These are phyloP conservation scores for Numida meleagris DNA, from an alignment of 2,113 vertebrate genomes.

Conservation along the genomic window DNA sequence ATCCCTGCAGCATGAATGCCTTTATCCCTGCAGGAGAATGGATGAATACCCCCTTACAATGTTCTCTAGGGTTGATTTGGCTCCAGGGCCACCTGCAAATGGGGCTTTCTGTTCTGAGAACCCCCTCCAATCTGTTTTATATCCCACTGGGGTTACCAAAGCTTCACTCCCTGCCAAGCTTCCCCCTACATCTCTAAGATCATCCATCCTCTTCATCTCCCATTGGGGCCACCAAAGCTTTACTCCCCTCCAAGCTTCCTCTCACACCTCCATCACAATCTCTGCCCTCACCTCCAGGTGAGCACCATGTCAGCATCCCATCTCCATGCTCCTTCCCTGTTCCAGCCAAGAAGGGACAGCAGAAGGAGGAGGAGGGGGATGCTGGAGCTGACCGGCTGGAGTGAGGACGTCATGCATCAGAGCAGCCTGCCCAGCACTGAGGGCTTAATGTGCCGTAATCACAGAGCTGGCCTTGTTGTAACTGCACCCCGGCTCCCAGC, in stretches of 20 bases:
- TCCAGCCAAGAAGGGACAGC: neutral
- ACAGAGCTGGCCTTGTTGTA: conserved; percentile 54
- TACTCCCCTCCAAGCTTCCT: neutral
- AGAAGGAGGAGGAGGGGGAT: neutral
- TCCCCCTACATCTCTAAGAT: neutral
- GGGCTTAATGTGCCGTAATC: neutral
- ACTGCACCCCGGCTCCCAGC: neutral
- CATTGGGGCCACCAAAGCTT: fast-evolving
- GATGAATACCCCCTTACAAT: fast-evolving
- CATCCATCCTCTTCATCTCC: neutral
- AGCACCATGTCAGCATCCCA: neutral
- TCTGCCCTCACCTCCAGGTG: neutral
- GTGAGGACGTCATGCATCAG: neutral
- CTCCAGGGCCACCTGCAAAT: neutral
- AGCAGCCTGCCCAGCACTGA: conserved; percentile 2
- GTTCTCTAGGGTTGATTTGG: neutral
- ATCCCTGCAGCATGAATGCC: too few species aligned
- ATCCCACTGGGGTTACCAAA: fast-evolving
- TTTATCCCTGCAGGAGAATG: fast-evolving
- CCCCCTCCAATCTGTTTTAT: too few species aligned
- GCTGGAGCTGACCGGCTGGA: neutral
- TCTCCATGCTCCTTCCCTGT: neutral
- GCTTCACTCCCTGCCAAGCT: neutral
- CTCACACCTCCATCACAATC: fast-evolving
- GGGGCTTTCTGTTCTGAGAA: fast-evolving